Base-by-base conservation (phyloP, 2,113 vertebrate species). In the Quiscalus mexicanus region DNA sequence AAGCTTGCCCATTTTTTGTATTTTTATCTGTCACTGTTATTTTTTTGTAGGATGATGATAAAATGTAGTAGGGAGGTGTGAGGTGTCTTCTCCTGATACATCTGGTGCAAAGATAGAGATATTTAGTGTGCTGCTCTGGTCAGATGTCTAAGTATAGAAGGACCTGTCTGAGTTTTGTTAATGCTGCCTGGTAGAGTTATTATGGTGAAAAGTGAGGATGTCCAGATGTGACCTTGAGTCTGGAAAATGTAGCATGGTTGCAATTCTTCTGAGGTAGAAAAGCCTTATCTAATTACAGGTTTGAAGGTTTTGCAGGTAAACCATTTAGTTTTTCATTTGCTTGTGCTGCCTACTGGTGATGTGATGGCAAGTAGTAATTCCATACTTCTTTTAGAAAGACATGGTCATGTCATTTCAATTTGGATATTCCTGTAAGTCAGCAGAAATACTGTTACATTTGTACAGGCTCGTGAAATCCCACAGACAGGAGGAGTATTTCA, bases 171-270 rank as follows among this genome's bases (percentile, higher is more conserved):
- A 60, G 47, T 71, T 91, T 67, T 63, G 17, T 33, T 73, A 76
- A 22, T 75, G 42, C 37, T 52, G 12, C 44, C 58, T 86, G 30
- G 55, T 31, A 58, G 70, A 75, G 35, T n/a, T 93, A 4, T 50
- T 84, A 44, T 7, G 30, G 68, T 87, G 83, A 91, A 95, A 89
- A 90, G 56, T 90, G 74, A 95, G 65, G 53, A 60, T 94, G 92
- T 94, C 93, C 64, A 91, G 85, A 59, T 73, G 23, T 93, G 53
- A 52, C 67, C 74, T 79, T 79, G 73, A 75, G 65, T 91, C 56
- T 97, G 94, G 90, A 96, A 96, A 96, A 78, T 60, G 31, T 80
- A 77, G 39, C 42, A 10, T 90, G 84, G 88, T 80, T 86, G 62
- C 13, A 79, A 18, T 89, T 28, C 81, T 96, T 44, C 75, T 86